Base-by-base conservation (phyloP, 2,888 invertebrate genomes). In the Cephus pygmeus region DNA sequence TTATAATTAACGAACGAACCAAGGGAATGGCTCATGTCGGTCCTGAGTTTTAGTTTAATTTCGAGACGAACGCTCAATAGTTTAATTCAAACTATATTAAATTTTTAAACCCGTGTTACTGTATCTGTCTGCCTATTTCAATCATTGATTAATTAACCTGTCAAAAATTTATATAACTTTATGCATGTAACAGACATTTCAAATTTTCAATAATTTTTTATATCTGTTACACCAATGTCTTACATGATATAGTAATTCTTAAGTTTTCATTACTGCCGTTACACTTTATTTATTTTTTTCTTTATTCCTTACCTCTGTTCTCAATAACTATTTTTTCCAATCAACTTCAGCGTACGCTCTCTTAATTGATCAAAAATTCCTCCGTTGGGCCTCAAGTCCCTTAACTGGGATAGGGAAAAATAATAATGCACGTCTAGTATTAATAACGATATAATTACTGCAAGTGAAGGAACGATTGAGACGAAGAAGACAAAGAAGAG, bases 341-440 rank as follows among this genome's bases (percentile, higher is more conserved):
- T 56, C 2, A 56, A 2, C 15, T 56, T 56, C 40, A 23, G 40
- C 40, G 40, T 56, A 4, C 40, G 40, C 1, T 56, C 40, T 56
- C 40, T 56, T 23, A 23, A 56, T 56, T 56, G 6, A 23, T 56
- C 6, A 56, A 23, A 56, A 56, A 56, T 23, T 56, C 2, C 23
- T 56, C 9, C 23, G 9, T 56, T 2, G 56, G 23, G 15, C 56
- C 56, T 36, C 36, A 4, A 23, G 56, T 56, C 23, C 56, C 23
- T 56, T 31, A 31, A 71, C 12, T 33, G 75, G 75, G 76, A 80
- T 68, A 77, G 78, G 80, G 73, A 84, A 81, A 84, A 83, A 86
- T 87, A 85, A 88, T 85, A 86, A 84, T 87, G 86, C 86, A 88
- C 87, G 86, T 88, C 82, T 89, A 88, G 88, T 89, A 88, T 88